Evolutionary conservation across 2,888 invertebrate genomes (phyloP), one percentile per base, ranked within the genome.

Genomic region (Limnephilus marmoratus): DNA sequence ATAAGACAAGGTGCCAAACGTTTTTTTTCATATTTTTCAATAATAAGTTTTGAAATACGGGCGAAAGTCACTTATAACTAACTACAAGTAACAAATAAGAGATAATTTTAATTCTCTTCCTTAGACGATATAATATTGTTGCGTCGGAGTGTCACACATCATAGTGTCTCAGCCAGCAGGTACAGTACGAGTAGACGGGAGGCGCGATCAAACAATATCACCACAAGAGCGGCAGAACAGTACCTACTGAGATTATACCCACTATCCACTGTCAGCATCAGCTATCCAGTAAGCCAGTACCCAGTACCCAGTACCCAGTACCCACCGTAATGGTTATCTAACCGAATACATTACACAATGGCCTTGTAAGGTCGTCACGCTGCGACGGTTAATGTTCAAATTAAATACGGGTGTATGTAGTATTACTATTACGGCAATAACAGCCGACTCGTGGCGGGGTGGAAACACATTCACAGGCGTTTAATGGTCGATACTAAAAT

Each of bases 341-440:
- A 68, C 68, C 68, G n/a, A 68, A 68, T n/a, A 68, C 68, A 68
- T 68, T 68, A 68, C 68, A 82, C 82, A 82, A 18, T 18, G 82
- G 82, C 82, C 82, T 82, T 82, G 82, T 82, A 82, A 82, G 82
- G 82, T 34, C 82, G 82, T 82, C 82, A 82, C 82, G 82, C 29
- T 82, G 82, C 82, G 82, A 34, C 82, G 82, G 82, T 82, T 82
- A 34, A 31, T 82, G 82, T 34, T 82, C 82, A 34, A 82, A 82
- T 82, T 82, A 82, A 82, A 82, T 82, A 82, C 68, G 68, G 24
- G 68, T 68, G 68, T 68, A n/a, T 68, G 24, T 68, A 68, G 24
- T 9, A 24, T 15, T 82, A 82, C 29, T 82, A 82, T 34, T 82
- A 34, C 82, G 82, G 82, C 31, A 34, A 31, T 34, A 34, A 34